Evolutionary conservation across 2,797 vertebrate genomes (phyloP), one percentile per base, ranked within the genome.

Genomic region (Acropternis orthonyx): DNA sequence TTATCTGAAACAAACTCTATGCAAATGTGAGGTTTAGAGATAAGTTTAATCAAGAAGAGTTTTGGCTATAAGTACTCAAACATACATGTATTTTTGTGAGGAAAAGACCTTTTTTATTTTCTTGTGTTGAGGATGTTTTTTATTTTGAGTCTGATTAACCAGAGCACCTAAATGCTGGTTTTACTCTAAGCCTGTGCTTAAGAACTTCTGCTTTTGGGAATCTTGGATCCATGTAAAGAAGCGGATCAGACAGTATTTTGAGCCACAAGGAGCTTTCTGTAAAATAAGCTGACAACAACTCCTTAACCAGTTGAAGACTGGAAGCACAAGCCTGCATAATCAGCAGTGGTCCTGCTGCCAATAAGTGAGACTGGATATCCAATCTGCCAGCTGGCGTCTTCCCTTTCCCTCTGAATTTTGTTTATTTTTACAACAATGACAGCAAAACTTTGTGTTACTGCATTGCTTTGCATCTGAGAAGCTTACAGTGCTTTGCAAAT

Each of bases 281-380:
- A 68, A 92, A 95, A 92, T 90, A 86, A 95, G 86, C 86, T 95
- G 94, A 96, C 91, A 96, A 78, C 88, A 95, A 80, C 89, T 95
- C 54, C 73, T 96, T 96, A 95, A 96, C 92, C 92, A 94, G 85
- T 94, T 97, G 77, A 95, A 93, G 59, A 59, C 93, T 93, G 52
- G 83, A 94, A 92, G 77, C 63, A 48, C 51, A 84, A 84, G 51
- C 39, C 69, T 95, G 92, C 74, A 46, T 89, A 91, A 89, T 96
- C 86, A 85, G 80, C 84, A 92, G 0, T 90, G 81, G 86, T 81
- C 67, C 74, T 92, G 54, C 75, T 94, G 87, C 89, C 91, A 91
- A 2, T 85, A 76, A 93, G 48, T 85, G 63, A 91, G 93, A 74
- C 73, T 92, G 51, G 62, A 81, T 96, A 49, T 56, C 86, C 58